Percentiles rank a stretch among this genome's conserved stretches.
Conservation (phyloP, 2,797 vertebrate genomes). For the Eospalax fontanierii region DNA sequence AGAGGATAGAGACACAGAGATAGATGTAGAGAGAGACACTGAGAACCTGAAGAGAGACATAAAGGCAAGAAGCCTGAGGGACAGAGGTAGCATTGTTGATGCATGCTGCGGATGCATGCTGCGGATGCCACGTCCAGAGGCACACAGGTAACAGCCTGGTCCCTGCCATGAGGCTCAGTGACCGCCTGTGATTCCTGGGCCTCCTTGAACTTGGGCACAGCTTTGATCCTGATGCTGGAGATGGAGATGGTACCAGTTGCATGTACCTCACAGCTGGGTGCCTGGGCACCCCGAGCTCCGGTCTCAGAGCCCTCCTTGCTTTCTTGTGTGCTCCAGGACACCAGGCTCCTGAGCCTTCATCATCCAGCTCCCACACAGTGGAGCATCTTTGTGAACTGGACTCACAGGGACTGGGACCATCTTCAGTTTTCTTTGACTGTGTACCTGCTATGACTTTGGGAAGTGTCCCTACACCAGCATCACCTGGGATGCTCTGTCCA, state of each 20-base stretch:
- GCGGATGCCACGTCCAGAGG: too few species aligned
- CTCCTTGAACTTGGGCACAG: background rate
- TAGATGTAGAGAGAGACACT: too few species aligned
- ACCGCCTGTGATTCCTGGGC: background rate
- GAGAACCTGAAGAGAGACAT: too few species aligned
- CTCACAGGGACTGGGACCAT: background rate
- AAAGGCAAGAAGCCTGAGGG: too few species aligned
- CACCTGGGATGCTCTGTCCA: background rate
- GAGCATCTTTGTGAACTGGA: background rate
- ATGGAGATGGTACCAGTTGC: background rate
- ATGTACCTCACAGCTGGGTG: background rate
- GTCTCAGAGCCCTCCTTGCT: background rate
- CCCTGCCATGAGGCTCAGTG: background rate
- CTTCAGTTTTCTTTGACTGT: background rate
- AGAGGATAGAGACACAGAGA: too few species aligned
- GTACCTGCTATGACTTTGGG: background rate
- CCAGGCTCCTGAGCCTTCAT: background rate
- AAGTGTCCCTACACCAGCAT: background rate
- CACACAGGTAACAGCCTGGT: background rate
- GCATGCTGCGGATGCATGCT: too few species aligned
- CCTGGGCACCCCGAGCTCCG: background rate
- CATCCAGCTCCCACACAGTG: background rate
- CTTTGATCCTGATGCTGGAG: background rate
- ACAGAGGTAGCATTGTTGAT: too few species aligned
- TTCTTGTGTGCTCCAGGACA: background rate